These are phyloP conservation scores for Atherinomorus stipes DNA, from an alignment of 2,113 vertebrate species.

Conservation along the genomic window DNA sequence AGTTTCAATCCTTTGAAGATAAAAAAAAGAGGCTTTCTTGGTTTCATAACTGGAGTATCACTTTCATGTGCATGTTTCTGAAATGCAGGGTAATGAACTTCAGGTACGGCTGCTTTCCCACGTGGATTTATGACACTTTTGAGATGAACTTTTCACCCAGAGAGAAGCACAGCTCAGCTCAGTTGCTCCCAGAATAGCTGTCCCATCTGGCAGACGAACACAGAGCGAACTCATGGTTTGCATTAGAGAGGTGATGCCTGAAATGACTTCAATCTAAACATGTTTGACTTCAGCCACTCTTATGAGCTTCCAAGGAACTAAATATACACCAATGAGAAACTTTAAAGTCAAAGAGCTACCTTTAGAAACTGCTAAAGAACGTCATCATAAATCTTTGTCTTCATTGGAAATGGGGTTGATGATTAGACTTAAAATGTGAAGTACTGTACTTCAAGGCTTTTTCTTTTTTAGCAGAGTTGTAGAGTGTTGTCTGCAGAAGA, in stretches of 20 bases:
- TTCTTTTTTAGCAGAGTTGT: too few relatives aligned
- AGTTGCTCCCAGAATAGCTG: slow-evolving; percentile 59
- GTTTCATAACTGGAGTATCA: slow-evolving; percentile 1
- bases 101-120: slow-evolving; percentile 35
- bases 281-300: slow-evolving; percentile 46
- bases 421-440: too few relatives aligned
- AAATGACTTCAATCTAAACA: slow-evolving; percentile 55
- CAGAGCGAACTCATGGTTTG: slow-evolving; percentile 54
- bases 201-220: slow-evolving; percentile 63
- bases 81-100: slow-evolving; percentile 18
- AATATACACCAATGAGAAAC: slow-evolving; percentile 43
- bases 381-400: neutral
- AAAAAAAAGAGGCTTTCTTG: neutral
- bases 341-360: slow-evolving; percentile 3
- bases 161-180: slow-evolving; percentile 44
- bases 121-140: slow-evolving; percentile 47
- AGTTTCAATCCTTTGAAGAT: neutral
- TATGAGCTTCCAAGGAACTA: slow-evolving; percentile 45
- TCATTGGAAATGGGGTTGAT: neutral
- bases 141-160: slow-evolving; percentile 69
- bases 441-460: too few relatives aligned
- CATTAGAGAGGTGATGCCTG: slow-evolving; percentile 45
- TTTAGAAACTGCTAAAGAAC: slow-evolving; percentile 14
- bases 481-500: too few relatives aligned
- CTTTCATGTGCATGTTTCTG: neutral